Conservation (phyloP, 64 coral and sea anemone genomes). For the Dendrophyllia cribrosa region DNA sequence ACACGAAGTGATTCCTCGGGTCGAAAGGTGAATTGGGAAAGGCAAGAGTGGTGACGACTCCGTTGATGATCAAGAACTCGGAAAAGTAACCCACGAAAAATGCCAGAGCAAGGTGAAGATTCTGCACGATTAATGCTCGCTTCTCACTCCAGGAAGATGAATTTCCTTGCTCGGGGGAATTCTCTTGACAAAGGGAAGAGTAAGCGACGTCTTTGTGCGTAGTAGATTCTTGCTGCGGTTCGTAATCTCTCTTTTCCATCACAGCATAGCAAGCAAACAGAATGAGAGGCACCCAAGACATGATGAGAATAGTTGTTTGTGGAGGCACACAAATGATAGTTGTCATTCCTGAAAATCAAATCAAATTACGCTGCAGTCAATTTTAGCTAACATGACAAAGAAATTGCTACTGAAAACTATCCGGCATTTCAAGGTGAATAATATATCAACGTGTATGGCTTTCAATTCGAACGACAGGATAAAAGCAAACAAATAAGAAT, state of each 20-base stretch:
- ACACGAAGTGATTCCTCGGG: conserved; percentile 78
- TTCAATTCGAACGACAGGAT: too few species aligned
- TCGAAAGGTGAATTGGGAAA: conserved; percentile 79
- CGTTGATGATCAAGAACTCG: conserved; percentile 57
- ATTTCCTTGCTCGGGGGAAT: neutral
- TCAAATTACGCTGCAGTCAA: too few species aligned
- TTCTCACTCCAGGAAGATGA: conserved; percentile 31
- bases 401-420: too few species aligned
- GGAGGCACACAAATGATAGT: conserved; percentile 55
- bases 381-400: too few species aligned
- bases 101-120: conserved; percentile 2
- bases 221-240: neutral
- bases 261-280: conserved; percentile 22
- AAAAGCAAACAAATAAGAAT: too few species aligned
- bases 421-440: too few species aligned
- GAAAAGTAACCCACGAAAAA: conserved; percentile 48
- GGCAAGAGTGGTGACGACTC: conserved; percentile 48
- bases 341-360: conserved; percentile 51
- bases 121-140: neutral
- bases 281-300: conserved; percentile 17
- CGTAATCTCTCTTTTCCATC: neutral
- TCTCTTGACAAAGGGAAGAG: conserved; percentile 13
- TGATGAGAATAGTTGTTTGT: conserved; percentile 29
- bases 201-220: conserved; percentile 4
- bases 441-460: too few species aligned